phyloP scores from a whole-genome alignment of 2,113 vertebrate species.

The Nerophis ophidion region DNA sequence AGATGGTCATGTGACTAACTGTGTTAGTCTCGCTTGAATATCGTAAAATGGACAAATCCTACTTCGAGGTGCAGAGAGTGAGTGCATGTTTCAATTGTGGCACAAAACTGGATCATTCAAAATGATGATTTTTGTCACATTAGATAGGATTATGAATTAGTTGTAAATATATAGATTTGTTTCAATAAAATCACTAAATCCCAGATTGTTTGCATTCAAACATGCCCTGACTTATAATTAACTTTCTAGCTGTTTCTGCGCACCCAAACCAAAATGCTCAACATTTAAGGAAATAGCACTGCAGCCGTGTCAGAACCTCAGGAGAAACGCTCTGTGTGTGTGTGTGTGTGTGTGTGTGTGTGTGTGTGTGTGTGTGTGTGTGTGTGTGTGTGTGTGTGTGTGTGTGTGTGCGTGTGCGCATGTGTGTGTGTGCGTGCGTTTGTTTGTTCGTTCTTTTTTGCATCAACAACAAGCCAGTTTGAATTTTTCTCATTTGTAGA shows the following conservation, averaged over 20 bases:
- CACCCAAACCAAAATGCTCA: neutral
- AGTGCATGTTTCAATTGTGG: too few relatives aligned
- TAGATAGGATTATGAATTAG: too few relatives aligned
- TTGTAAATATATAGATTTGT: too few relatives aligned
- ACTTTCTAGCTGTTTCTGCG: too few relatives aligned
- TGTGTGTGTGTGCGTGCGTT: neutral
- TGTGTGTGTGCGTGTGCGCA: neutral
- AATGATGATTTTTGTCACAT: too few relatives aligned
- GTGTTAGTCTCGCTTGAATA: too few relatives aligned
- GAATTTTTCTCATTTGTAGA: conserved; percentile 19
- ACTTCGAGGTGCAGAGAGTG: neutral
- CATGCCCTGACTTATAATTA: too few relatives aligned
- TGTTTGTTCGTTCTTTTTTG: conserved; percentile 6
- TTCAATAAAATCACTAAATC: too few relatives aligned
- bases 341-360: neutral
- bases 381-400: neutral
- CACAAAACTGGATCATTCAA: too few relatives aligned
- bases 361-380: neutral
- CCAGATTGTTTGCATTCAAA: too few relatives aligned
- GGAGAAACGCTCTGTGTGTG: neutral
- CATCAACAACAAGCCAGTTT: conserved; percentile 15
- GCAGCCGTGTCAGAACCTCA: neutral
- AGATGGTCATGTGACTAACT: neutral
- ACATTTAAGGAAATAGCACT: neutral
- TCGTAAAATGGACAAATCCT: neutral